These are phyloP conservation scores for Pecten maximus DNA, from an alignment of 2,888 invertebrate species.

Conservation along the genomic window DNA sequence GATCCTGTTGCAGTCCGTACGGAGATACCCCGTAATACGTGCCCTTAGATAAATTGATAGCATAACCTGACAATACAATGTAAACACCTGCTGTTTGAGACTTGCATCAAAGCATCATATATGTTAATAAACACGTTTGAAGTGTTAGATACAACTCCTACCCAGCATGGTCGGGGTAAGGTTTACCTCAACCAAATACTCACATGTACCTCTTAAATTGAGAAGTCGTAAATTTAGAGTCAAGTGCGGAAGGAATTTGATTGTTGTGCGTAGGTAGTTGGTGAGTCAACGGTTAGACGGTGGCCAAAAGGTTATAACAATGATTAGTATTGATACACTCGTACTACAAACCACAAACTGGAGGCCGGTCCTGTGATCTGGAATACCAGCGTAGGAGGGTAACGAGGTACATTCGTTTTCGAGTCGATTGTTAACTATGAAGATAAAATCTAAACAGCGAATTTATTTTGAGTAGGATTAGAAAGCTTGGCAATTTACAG, in stretches of 20 bases:
- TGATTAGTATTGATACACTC: neutral
- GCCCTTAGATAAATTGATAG: neutral
- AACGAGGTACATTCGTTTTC: neutral
- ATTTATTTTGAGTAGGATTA: no score
- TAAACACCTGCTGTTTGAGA: neutral
- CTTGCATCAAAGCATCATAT: neutral
- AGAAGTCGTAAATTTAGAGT: conserved; percentile 13
- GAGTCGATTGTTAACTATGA: no score
- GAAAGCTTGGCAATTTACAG: no score
- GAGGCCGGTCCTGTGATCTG: neutral
- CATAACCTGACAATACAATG: neutral
- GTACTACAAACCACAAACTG: neutral
- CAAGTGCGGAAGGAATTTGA: conserved; percentile 33
- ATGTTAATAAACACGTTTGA: neutral
- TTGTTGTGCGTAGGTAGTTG: conserved; percentile 28
- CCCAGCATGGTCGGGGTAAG: neutral
- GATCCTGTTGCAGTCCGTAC: neutral
- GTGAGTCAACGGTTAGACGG: neutral
- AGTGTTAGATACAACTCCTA: neutral
- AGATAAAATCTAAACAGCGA: no score
- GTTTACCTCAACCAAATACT: neutral
- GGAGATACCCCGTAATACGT: neutral
- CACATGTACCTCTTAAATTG: conserved; percentile 5
- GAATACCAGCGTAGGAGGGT: neutral
- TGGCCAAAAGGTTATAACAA: neutral